These are phyloP conservation scores for Glaucopsyche alexis DNA, from an alignment of 2,888 invertebrate species.

Conservation along the genomic window DNA sequence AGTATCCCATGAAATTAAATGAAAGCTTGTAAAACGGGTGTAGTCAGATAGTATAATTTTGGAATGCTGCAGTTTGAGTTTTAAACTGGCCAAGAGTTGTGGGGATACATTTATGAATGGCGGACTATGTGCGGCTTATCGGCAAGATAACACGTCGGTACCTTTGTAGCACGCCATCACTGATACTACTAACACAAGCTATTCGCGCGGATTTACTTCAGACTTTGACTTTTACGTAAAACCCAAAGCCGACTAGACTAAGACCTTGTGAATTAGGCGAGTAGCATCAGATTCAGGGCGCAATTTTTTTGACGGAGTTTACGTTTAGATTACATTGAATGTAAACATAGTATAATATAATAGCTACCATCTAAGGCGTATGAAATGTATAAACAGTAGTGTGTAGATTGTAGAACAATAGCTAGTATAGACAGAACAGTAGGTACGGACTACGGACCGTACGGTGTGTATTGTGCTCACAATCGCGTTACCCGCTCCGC, in stretches of 20 bases:
- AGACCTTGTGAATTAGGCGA: too few relatives aligned
- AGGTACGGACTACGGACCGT: background rate
- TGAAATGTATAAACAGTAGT: background rate
- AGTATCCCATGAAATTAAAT: too few relatives aligned
- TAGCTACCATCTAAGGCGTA: background rate
- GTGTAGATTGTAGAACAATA: conserved; percentile 12
- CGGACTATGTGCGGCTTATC: background rate
- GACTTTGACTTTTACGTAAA: too few relatives aligned
- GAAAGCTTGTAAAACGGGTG: too few relatives aligned
- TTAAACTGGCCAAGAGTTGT: background rate
- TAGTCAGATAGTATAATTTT: too few relatives aligned
- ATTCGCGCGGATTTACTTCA: too few relatives aligned
- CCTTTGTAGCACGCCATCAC: background rate
- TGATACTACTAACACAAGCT: background rate
- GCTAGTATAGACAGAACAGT: background rate
- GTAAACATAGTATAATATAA: background rate
- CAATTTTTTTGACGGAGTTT: too few relatives aligned
- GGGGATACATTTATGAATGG: background rate
- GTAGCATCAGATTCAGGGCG: too few relatives aligned
- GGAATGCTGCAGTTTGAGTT: background rate
- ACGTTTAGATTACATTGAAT: background rate
- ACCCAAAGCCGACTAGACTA: too few relatives aligned
- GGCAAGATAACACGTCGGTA: background rate
- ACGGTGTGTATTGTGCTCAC: conserved; percentile 33
- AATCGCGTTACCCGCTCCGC: conserved; percentile 50